phyloP scores from a whole-genome alignment of 2,113 vertebrate genomes.

The Damaliscus lunatus region DNA sequence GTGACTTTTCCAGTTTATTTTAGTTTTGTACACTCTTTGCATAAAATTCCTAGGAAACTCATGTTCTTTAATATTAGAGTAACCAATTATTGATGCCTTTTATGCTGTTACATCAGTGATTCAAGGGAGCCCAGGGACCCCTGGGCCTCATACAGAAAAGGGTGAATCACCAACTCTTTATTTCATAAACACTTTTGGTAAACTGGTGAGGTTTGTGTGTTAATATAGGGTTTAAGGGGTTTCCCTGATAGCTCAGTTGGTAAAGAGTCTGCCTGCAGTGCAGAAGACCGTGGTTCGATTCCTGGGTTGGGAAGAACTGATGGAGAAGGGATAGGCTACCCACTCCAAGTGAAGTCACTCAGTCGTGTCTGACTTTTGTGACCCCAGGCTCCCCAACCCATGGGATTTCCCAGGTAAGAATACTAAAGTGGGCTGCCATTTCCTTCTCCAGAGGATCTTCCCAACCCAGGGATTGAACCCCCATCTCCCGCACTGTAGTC shows the following conservation, averaged over 20 bases:
- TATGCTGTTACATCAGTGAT: not conserved
- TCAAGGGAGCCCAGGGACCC: not conserved
- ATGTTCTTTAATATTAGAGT: not conserved
- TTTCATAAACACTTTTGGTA: not conserved
- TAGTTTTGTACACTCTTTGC: not conserved
- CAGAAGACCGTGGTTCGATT: accelerated
- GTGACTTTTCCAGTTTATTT: not conserved
- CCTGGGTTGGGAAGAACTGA: not conserved
- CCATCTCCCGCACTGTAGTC: accelerated
- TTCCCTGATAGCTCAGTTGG: not conserved
- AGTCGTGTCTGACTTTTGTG: not conserved
- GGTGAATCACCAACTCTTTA: not conserved
- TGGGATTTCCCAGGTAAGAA: not conserved
- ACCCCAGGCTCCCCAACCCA: not conserved
- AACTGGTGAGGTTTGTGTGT: not conserved
- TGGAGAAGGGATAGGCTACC: not conserved
- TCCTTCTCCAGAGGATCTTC: not conserved
- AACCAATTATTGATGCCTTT: not conserved
- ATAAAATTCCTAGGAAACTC: not conserved
- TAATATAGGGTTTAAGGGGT: not conserved
- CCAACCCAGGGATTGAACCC: not conserved
- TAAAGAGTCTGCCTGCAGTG: not conserved
- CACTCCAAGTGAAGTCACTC: not conserved
- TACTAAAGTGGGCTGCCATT: not conserved
- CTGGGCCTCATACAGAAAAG: not conserved